Evolutionary conservation across 2,797 vertebrate genomes (phyloP), one percentile per base, ranked within the genome.

Genomic region (Rhadinocentrus ornatus): DNA sequence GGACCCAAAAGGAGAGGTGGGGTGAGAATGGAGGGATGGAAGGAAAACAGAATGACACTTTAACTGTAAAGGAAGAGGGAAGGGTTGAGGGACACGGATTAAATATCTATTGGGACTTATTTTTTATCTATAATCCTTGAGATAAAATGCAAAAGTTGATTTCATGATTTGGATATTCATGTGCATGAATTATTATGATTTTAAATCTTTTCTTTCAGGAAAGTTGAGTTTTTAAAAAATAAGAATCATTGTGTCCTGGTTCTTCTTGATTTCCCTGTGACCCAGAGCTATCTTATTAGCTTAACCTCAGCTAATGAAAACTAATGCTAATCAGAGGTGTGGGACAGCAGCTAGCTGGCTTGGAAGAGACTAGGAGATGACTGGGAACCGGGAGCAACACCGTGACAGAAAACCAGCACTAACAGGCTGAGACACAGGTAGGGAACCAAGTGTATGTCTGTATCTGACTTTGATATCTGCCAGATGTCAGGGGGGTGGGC

Each of bases 281-380:
- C 75, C 75, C 76, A 80, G 66, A 80, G 88, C 78, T 67, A 82
- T 84, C 83, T 87, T 79, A 90, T 88, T 88, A 89, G 78, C 72
- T 60, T 67, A 63, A 57, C 66, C 37, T 71, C 71, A 61, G 56
- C 67, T 26, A 64, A 50, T 44, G 71, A 80, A 86, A 71, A 76
- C 63, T 75, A 60, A 92, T 87, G 83, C 78, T 86, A 88, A 89
- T 88, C 83, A 78, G 88, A 88, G 81, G 83, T 66, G 71, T 80
- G 82, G 81, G 86, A 85, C 55, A 59, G 76, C 70, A 78, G 74
- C 73, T 69, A 53, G 86, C 58, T 55, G 71, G 81, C 77, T 77
- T 39, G 74, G 73, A 83, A 79, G 77, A 77, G 63, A 70, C 75
- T 48, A 39, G 37, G 78, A 80, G 80, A 83, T 54, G 57, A 65